Percentiles rank a stretch among this genome's conserved stretches.
Evolutionary conservation across 2,113 vertebrate genomes (phyloP).

Genomic region (Rousettus leschenaultii): DNA sequence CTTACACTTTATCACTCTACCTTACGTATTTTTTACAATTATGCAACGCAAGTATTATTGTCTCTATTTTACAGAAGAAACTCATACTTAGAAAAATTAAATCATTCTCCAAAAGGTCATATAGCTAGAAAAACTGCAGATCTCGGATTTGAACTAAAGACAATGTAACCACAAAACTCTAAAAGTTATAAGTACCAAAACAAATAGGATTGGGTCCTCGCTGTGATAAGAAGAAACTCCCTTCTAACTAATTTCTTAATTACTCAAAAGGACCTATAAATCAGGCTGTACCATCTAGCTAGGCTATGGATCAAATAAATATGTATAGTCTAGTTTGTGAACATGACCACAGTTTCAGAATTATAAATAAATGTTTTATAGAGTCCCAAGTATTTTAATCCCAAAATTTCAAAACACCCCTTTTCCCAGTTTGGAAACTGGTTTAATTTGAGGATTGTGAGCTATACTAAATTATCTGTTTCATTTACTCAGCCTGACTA

Average conservation of each 20-base stretch:
- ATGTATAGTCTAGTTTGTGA: not conserved
- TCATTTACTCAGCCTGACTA: not conserved
- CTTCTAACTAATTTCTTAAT: not conserved
- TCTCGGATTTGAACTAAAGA: not conserved
- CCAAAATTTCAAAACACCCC: not conserved
- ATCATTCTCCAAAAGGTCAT: not conserved
- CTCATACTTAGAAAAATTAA: not conserved
- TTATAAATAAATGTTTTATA: not conserved
- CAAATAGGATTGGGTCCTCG: not conserved
- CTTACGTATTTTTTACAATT: not conserved
- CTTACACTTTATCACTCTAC: not conserved
- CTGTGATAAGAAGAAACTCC: not conserved
- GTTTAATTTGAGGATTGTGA: not conserved
- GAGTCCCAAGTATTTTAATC: slow-evolving; percentile 8
- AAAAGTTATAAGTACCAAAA: not conserved
- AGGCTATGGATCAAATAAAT: not conserved
- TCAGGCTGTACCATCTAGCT: not conserved
- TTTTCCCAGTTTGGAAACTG: not conserved
- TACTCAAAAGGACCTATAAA: not conserved
- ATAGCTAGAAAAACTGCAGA: not conserved
- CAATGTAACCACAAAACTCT: not conserved
- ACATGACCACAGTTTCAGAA: not conserved
- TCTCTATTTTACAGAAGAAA: not conserved
- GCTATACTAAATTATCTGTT: not conserved
- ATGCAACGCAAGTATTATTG: not conserved